Base-by-base conservation (phyloP, 2,113 vertebrate species). In the Craseonycteris thonglongyai region DNA sequence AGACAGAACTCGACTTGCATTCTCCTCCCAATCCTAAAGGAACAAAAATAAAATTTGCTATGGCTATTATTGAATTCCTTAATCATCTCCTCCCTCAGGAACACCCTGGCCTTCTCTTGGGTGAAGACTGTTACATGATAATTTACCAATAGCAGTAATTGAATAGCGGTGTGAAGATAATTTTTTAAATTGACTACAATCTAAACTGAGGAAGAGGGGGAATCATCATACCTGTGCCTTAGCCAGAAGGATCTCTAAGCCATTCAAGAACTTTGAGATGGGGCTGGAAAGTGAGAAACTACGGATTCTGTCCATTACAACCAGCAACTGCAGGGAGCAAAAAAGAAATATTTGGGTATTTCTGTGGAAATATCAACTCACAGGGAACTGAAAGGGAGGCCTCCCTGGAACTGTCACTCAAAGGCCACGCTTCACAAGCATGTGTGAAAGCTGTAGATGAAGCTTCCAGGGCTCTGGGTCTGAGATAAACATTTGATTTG, bases 231-330 rank as follows among this genome's bases (percentile, higher is more conserved):
- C 99, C 98, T 99, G 99, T 56, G 99, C 98, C 97, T 99, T 99
- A 96, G 98, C 97, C 71, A 99, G 98, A 88, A 99, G 98, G 93
- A 99, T 99, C 98, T 99, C 99, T 97, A 99, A 97, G 19, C 99
- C 99, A 38, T 99, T 99, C n/a, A 99, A 98, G 92, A 99, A 99
- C 97, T 99, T 99, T 15, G 99, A 99, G 71, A 99, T 97, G 16
- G 99, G 99, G 97, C 99, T 99, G 89, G 99, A 99, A 83, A 99
- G 98, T 22, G 99, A 98, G 96, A 99, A 99, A 82, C 98, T 97
- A 96, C 88, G 82, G 93, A 99, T 99, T 97, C 99, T 98, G 96
- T 99, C 99, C 19, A 99, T 98, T 58, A 99, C 99, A 80, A 99
- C 98, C 66, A 98, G 97, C 13, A 99, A 98, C 99, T 99, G 97